Percentiles rank a stretch among this genome's conserved stretches.
Evolutionary conservation across 2,888 invertebrate genomes (phyloP).

Genomic region (Argynnis bischoffii): DNA sequence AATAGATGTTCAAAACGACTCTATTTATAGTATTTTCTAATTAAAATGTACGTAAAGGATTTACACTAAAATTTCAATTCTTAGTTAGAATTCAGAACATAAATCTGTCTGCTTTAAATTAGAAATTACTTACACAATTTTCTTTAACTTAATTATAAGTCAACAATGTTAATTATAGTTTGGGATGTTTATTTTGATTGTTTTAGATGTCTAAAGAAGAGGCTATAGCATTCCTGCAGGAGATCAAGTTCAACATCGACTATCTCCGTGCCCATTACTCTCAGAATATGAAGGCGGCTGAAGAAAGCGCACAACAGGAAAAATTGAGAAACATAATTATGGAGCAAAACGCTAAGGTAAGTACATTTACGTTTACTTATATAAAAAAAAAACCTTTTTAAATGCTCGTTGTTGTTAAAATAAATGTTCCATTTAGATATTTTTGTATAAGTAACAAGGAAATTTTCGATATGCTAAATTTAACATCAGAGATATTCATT

Average conservation of each 20-base stretch:
- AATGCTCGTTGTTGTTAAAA: too few species aligned
- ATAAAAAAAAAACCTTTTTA: too few species aligned
- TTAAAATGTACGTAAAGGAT: too few species aligned
- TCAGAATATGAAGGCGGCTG: conserved; percentile 70
- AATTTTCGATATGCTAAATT: too few species aligned
- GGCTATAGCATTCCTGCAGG: conserved; percentile 88
- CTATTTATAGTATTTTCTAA: too few species aligned
- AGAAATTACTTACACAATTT: conserved; percentile 3
- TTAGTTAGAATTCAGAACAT: conserved; percentile 1
- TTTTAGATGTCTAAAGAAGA: conserved; percentile 87
- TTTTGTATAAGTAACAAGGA: too few species aligned
- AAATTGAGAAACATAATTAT: conserved; percentile 66
- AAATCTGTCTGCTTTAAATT: conserved; percentile 1
- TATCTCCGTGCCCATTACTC: conserved; percentile 85
- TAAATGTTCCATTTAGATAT: too few species aligned
- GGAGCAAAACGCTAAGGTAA: conserved; percentile 72
- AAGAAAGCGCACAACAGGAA: conserved; percentile 72
- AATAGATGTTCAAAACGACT: too few species aligned
- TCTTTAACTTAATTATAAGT: conserved; percentile 7
- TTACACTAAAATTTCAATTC: too few species aligned
- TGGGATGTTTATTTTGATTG: not conserved
- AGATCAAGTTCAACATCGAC: conserved; percentile 88
- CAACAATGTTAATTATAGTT: not conserved
- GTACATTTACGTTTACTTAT: conserved; percentile 31
- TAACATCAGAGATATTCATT: too few species aligned